Percentiles rank a stretch among this genome's conserved stretches.
Evolutionary conservation across 2,113 vertebrate species (phyloP).

Genomic region (Podocnemis expansa): DNA sequence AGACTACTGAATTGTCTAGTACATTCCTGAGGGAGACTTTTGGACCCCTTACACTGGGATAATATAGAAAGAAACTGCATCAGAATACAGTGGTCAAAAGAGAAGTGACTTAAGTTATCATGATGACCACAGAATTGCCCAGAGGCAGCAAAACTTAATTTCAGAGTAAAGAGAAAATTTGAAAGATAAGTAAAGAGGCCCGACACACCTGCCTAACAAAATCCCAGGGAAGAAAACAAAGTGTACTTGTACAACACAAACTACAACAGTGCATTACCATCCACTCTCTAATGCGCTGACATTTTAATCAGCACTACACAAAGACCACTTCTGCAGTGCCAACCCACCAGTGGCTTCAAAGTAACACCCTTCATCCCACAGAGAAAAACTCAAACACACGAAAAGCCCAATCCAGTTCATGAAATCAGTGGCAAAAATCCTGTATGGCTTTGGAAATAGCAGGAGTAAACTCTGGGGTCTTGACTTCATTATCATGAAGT

Average conservation of each 20-base stretch:
- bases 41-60: not conserved
- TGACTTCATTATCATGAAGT: not conserved
- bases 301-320: rapidly evolving
- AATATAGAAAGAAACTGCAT: rapidly evolving
- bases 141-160: not conserved
- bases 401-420: not conserved
- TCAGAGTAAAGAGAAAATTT: not conserved
- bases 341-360: rapidly evolving
- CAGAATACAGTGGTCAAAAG: not conserved
- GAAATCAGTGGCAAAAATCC: not conserved
- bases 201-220: not conserved
- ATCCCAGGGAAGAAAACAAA: not conserved
- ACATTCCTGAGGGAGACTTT: no score
- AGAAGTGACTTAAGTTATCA: not conserved
- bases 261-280: rapidly evolving
- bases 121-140: not conserved
- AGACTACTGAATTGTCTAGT: not conserved
- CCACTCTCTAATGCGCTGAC: not conserved
- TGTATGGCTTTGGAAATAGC: not conserved
- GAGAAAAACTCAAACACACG: not conserved
- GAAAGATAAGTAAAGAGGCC: not conserved
- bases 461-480: not conserved
- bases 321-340: not conserved
- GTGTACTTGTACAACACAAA: not conserved
- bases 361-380: not conserved